These are phyloP conservation scores for Drosophila jambulina DNA, from an alignment of 1,140 invertebrate species.

Conservation along the genomic window DNA sequence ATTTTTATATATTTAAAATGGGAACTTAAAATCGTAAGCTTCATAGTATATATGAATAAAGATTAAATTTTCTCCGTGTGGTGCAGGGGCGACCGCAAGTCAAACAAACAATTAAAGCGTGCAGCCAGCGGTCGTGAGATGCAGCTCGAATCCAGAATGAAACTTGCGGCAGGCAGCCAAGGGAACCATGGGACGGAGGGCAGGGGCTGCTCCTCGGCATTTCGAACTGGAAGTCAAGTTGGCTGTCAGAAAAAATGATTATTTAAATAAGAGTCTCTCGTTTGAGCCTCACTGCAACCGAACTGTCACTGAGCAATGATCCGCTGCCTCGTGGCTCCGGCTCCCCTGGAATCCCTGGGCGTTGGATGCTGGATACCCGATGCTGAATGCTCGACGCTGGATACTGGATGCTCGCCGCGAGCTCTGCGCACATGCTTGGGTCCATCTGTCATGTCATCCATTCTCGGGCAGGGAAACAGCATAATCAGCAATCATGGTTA, in stretches of 20 bases:
- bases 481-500: conserved; percentile 84
- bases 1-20: neutral
- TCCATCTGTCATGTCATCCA: conserved; percentile 85
- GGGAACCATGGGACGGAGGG: conserved; percentile 8
- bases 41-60: neutral
- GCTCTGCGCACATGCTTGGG: conserved; percentile 62
- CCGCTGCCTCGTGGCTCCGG: conserved; percentile 40
- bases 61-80: conserved; percentile 16
- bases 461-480: conserved; percentile 81
- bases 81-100: conserved; percentile 60
- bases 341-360: conserved; percentile 39
- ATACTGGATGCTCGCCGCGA: conserved; percentile 48
- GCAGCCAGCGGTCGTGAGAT: conserved; percentile 50
- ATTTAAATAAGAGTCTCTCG: conserved; percentile 83
- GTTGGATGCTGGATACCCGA: conserved; percentile 21
- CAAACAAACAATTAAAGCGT: conserved; percentile 82
- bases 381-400: conserved; percentile 13
- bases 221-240: conserved; percentile 85
- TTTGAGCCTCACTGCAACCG: conserved; percentile 73
- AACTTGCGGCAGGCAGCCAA: conserved; percentile 36
- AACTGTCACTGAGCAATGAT: conserved; percentile 74
- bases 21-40: neutral
- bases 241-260: conserved; percentile 85
- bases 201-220: conserved; percentile 46
- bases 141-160: conserved; percentile 59